A percentile compares a stretch with the other conserved stretches of the same genome.
phyloP scores from a whole-genome alignment of 2,113 vertebrate genomes.

The Crotalus horridus region DNA sequence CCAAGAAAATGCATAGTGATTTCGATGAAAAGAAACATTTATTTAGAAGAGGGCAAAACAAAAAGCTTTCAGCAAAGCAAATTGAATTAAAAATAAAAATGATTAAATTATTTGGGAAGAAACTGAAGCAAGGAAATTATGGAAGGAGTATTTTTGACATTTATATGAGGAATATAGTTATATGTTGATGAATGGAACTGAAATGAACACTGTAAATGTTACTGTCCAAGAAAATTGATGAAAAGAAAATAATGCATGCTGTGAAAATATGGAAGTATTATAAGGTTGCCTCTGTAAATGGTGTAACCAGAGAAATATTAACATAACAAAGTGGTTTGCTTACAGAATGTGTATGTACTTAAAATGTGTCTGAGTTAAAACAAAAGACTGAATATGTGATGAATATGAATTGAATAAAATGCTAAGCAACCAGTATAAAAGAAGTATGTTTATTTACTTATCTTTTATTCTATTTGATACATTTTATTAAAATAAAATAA shows the following conservation, averaged over 20 bases:
- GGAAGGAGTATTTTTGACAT: background rate
- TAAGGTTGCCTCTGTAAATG: background rate
- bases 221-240: background rate
- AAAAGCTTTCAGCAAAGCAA: background rate
- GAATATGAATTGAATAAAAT: background rate
- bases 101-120: background rate
- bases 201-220: background rate
- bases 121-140: background rate
- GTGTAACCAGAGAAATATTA: background rate
- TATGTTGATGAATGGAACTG: background rate
- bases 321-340: background rate
- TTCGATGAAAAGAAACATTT: background rate
- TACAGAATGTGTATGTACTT: background rate
- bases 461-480: background rate
- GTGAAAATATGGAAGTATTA: background rate
- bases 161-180: background rate
- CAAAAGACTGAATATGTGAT: background rate
- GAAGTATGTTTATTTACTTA: background rate
- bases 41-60: background rate
- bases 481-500: background rate
- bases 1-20: background rate
- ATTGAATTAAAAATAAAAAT: background rate
- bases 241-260: background rate
- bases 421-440: background rate
- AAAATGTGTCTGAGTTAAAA: background rate